A percentile compares a stretch with the other conserved stretches of the same genome.
phyloP scores from a whole-genome alignment of 2,797 vertebrate species.

The Mallotus villosus region DNA sequence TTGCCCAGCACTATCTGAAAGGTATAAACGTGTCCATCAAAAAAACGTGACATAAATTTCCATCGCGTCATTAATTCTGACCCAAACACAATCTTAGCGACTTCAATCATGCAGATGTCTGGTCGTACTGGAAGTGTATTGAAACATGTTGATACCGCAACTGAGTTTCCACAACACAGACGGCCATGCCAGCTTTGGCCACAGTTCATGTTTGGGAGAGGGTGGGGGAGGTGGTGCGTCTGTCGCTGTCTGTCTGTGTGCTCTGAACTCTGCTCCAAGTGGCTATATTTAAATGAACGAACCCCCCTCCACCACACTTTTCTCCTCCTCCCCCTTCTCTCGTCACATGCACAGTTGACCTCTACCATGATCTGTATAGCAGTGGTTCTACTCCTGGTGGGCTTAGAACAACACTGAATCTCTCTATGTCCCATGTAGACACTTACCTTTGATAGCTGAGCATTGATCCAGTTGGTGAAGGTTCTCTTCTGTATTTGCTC shows the following conservation, averaged over 20 bases:
- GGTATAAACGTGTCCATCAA: too few species aligned
- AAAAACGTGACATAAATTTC: too few species aligned
- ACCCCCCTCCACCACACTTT: constrained; percentile 10
- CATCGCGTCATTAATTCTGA: too few species aligned
- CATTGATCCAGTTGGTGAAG: constrained; percentile 97
- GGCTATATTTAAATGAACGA: constrained; percentile 64
- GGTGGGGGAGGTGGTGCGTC: constrained; percentile 37
- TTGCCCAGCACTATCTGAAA: too few species aligned
- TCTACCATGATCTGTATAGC: constrained; percentile 21
- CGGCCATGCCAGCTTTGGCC: not conserved
- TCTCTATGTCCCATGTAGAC: not conserved
- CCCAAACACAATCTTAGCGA: not conserved
- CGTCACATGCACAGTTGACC: constrained; percentile 54
- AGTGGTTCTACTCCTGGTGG: not conserved
- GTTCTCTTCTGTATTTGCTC: constrained; percentile 94
- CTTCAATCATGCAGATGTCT: not conserved
- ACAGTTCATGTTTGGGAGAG: not conserved
- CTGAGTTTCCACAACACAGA: not conserved
- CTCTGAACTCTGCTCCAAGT: constrained; percentile 54
- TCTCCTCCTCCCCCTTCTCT: constrained; percentile 22
- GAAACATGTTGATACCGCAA: not conserved
- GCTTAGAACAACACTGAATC: not conserved
- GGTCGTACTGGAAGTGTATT: not conserved
- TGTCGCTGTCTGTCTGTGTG: constrained; percentile 69
- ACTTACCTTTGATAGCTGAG: constrained; percentile 90